Evolutionary conservation across 2,113 vertebrate genomes (phyloP), one percentile per base, ranked within the genome.

Genomic region (Centropus bengalensis): DNA sequence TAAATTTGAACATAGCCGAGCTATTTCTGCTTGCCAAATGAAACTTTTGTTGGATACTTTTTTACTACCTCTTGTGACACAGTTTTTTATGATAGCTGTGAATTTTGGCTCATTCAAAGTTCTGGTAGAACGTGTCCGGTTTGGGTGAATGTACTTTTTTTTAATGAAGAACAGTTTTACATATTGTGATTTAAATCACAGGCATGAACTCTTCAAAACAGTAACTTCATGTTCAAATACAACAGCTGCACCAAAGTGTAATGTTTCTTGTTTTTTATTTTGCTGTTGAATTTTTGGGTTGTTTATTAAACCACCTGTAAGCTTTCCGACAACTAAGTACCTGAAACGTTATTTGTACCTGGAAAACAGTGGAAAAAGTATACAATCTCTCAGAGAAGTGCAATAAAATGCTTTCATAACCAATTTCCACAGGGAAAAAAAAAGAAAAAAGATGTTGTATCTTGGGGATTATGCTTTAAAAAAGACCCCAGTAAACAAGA

Each of bases 31-130:
- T 88, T 90, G 89, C 87, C 93, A 96, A 89, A 47, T 32, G 36
- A 81, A 95, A 94, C 89, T 86, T 91, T 23, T n/a, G 59, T 51
- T 91, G 70, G 82, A 75, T 81, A 93, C 78, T 80, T 82, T 81
- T 91, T 91, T 77, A 94, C 2, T 14, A 59, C 63, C 89, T 87
- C 77, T 89, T 92, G 36, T 59, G 51, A 89, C 71, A 87, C 15
- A 75, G 47, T 54, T 90, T 92, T 86, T 83, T 74, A 93, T 73
- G 76, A 81, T 30, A 78, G 30, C 76, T 88, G 75, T 88, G 82
- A 95, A 88, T 89, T 81, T 91, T 2, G 3, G 75, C 69, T 86
- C 78, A 88, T 58, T 79, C 71, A 67, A 83, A 80, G 64, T 82
- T 86, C 82, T 70, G 24, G 59, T 74, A 22, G 32, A 88, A 83